Conservation (phyloP, 2,797 vertebrate species). For the Heliangelus exortis region DNA sequence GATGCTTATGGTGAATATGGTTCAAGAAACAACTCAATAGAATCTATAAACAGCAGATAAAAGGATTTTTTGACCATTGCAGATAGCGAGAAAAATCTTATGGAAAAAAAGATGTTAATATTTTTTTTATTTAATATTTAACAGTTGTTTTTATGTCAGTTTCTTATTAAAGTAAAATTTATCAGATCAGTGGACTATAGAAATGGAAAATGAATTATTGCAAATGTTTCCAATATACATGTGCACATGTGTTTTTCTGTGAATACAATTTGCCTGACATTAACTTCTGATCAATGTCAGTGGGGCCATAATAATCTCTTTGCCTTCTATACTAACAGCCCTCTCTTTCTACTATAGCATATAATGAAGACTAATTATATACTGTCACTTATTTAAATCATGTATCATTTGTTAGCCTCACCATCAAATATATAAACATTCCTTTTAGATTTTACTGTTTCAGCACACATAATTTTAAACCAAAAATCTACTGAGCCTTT, state of each 20-base stretch:
- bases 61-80: neutral
- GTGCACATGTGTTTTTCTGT: neutral
- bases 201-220: neutral
- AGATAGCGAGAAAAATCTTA: neutral
- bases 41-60: constrained; percentile 47
- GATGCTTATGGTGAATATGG: neutral
- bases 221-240: neutral
- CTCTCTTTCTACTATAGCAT: neutral
- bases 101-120: neutral
- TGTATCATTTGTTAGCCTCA: neutral
- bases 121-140: neutral
- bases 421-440: neutral
- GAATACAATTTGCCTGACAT: neutral
- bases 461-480: neutral
- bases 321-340: neutral
- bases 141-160: neutral
- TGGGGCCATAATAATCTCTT: neutral
- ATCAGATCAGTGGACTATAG: neutral
- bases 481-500: neutral
- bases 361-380: neutral
- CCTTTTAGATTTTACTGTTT: neutral
- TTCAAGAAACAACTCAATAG: constrained; percentile 1
- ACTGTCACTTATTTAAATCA: neutral
- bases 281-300: neutral
- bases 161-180: neutral